Percentiles rank a stretch among this genome's conserved stretches.
phyloP scores from a whole-genome alignment of 2,888 invertebrate genomes.

The Molanna angustata region DNA sequence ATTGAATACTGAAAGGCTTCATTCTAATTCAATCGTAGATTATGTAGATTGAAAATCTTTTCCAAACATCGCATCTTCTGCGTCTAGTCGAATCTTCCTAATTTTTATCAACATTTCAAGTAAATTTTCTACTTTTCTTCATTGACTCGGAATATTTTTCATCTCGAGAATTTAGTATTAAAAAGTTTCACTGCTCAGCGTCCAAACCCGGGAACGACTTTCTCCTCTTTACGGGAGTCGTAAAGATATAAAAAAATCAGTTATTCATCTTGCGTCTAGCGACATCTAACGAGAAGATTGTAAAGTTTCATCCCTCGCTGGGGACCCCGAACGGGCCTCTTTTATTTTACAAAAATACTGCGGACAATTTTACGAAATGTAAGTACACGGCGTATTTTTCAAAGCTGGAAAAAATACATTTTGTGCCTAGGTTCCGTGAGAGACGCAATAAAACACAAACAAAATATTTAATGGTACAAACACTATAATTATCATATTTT shows the following conservation, averaged over 20 bases:
- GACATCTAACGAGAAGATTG: constrained; percentile 15
- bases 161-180: constrained; percentile 26
- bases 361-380: no score
- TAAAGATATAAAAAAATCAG: constrained; percentile 23
- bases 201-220: constrained; percentile 15
- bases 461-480: no score
- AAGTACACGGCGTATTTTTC: no score
- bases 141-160: constrained; percentile 23
- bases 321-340: no score
- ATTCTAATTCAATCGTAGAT: no score
- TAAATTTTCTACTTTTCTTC: constrained; percentile 9
- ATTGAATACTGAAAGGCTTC: constrained; percentile 1
- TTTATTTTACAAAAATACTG: no score
- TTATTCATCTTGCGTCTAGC: constrained; percentile 24
- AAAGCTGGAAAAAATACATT: no score
- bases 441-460: no score
- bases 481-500: no score
- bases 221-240: constrained; percentile 9
- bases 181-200: constrained; percentile 20
- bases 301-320: constrained; percentile 6
- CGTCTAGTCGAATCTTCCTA: background rate
- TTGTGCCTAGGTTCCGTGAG: no score
- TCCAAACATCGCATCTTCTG: background rate
- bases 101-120: constrained; percentile 12
- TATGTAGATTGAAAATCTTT: no score